Evolutionary conservation across 1,140 invertebrate species (phyloP).

Genomic region (Heliconius congener): DNA sequence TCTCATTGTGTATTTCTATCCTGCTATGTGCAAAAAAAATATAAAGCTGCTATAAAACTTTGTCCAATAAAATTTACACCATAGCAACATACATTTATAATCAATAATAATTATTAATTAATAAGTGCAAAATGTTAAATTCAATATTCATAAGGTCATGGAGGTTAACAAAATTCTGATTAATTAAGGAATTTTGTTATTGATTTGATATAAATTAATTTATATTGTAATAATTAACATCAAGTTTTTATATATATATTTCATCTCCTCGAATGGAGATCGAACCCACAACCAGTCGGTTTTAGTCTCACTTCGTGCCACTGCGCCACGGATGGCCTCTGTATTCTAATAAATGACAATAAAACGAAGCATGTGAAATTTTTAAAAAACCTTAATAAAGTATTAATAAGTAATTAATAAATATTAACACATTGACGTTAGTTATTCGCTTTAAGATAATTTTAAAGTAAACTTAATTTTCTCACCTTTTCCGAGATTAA

Average conservation of each 20-base stretch:
- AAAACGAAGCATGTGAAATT: too few relatives aligned
- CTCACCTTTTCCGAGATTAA: conserved; percentile 89
- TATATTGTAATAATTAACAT: not conserved
- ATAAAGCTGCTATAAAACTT: not conserved
- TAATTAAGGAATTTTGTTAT: not conserved
- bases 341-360: too few relatives aligned
- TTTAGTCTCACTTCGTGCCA: too few relatives aligned
- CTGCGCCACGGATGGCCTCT: too few relatives aligned
- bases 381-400: too few relatives aligned
- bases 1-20: too few relatives aligned
- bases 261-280: too few relatives aligned
- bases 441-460: not conserved
- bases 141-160: conserved; percentile 2
- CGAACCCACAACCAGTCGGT: too few relatives aligned
- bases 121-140: not conserved
- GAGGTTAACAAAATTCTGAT: not conserved
- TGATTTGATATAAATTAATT: not conserved
- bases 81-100: not conserved
- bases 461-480: not conserved
- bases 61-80: not conserved
- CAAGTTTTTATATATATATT: too few relatives aligned
- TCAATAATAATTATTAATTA: not conserved
- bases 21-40: not conserved
- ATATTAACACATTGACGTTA: too few relatives aligned
- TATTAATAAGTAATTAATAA: too few relatives aligned